Base-by-base conservation (phyloP, 2,113 vertebrate species). In the Cromileptes altivelis region DNA sequence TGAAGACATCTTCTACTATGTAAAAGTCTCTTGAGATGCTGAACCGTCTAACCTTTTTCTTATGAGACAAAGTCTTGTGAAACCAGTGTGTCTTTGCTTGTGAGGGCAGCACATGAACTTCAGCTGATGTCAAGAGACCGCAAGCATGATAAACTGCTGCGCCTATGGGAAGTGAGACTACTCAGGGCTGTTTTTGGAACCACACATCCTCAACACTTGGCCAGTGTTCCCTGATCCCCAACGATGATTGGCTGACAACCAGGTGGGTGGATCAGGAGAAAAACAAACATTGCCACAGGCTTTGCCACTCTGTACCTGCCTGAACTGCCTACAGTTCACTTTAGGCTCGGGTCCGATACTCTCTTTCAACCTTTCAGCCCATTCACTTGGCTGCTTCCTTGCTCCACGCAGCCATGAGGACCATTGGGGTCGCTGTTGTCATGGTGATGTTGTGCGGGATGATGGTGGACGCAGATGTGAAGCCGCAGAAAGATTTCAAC, bases 401-500 rank as follows among this genome's bases (percentile, higher is more conserved):
- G 71, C 69, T 69, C 70, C 17, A 13, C 47, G n/a, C 84, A 78
- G 90, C 67, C 84, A 96, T 96, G 95, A 94, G 88, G 90, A 88
- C 91, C 40, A 52, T 80, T 8, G 67, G 82, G 75, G 45, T 83
- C 30, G 76, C 90, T 17, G 80, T 94, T 70, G 83, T 82, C 89
- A 88, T 93, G 90, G 86, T 84, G 88, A 84, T 88, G 82, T 40
- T 90, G 67, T 90, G 85, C 47, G 65, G 83, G 73, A 81, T 80
- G 65, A 78, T 71, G 71, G 79, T 74, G 21, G 75, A 80, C 0
- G 92, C 93, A 11, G 88, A 92, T 13, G 75, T 95, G 73, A 93
- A 92, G 85, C 94, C 95, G 0, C 94, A 95, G 91, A 94, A 63
- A 68, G 95, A 95, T 61, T 96, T 96, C 78, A 93, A 92, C 89